Percentiles rank a stretch among this genome's conserved stretches.
These are phyloP conservation scores for Takifugu ocellatus DNA, from an alignment of 2,797 vertebrate genomes.

Conservation along the genomic window DNA sequence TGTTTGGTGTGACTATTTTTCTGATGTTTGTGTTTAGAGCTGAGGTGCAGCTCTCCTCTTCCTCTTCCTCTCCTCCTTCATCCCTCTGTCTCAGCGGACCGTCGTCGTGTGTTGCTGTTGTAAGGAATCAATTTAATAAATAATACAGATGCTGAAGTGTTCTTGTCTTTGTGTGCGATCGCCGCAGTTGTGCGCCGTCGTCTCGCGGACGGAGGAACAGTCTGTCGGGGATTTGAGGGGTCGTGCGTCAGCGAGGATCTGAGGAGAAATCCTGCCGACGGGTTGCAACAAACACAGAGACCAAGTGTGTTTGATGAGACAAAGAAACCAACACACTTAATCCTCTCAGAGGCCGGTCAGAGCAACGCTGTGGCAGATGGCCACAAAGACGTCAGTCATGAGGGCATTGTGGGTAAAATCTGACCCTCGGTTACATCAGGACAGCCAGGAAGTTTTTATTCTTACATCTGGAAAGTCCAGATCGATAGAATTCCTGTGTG, in stretches of 20 bases:
- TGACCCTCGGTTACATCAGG: neutral
- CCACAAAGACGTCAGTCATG: slow-evolving; percentile 75
- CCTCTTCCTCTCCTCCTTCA: too few relatives aligned
- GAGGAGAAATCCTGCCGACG: slow-evolving; percentile 38
- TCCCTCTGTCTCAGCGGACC: too few relatives aligned
- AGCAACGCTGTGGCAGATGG: slow-evolving; percentile 71
- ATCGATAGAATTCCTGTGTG: too few relatives aligned
- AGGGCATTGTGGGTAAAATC: slow-evolving; percentile 52
- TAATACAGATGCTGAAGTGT: too few relatives aligned
- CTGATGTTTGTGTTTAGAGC: too few relatives aligned
- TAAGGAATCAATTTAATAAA: too few relatives aligned
- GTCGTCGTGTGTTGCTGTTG: too few relatives aligned
- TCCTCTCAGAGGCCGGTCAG: slow-evolving; percentile 73
- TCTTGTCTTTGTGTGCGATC: too few relatives aligned
- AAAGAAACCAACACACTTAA: slow-evolving; percentile 68
- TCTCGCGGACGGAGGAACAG: slow-evolving; percentile 5
- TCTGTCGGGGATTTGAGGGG: slow-evolving; percentile 57
- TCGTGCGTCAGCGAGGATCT: slow-evolving; percentile 51
- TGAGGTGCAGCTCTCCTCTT: too few relatives aligned
- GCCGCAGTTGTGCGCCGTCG: too few relatives aligned
- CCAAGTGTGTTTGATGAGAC: slow-evolving; percentile 38
- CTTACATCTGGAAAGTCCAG: too few relatives aligned
- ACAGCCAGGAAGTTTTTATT: neutral
- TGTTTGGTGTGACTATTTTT: too few relatives aligned
- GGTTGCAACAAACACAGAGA: slow-evolving; percentile 42